Evolutionary conservation across 1,140 invertebrate genomes (phyloP), one percentile per base, ranked within the genome.

Genomic region (Aricia agestis): DNA sequence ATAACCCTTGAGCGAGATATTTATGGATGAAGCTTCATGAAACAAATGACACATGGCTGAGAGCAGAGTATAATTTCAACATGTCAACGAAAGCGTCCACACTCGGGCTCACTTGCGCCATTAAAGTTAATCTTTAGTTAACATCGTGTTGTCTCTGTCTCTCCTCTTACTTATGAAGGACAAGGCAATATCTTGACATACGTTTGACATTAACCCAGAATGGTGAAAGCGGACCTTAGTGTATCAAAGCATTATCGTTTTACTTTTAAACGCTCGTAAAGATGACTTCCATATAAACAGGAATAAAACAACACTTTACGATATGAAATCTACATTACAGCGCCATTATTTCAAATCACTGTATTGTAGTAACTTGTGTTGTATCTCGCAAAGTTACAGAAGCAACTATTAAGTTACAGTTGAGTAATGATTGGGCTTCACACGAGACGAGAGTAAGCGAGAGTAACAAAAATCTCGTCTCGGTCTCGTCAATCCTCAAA

Each of bases 221-320:
- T 36, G 36, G 36, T 36, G 36, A 2, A 36, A 36, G 36, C 36
- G 36, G 36, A 36, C 36, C 36, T 36, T 9, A 36, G 36, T 36
- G 18, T 63, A 63, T 63, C 18, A 63, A 11, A 63, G 18, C 59
- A 63, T 63, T 19, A 63, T 19, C 59, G 59, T 63, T 63, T 52
- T 52, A 52, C 45, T 52, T 52, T 63, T 25, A 3, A 63, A 63
- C 19, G 59, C 59, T 63, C 19, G 18, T 63, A 63, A 25, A 19
- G 18, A 63, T 63, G 59, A 3, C 17, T 63, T n/a, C 17, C 6
- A 63, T 52, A 52, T 52, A 52, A 52, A 52, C 18, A 19, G 6
- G 18, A 63, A 63, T 63, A 63, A 63, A 63, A 19, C 18, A 63
- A 63, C 17, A 7, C 59, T 63, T 63, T 63, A 31, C 17, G 59